phyloP scores from a whole-genome alignment of 2,888 invertebrate species.

The Plebejus argus region DNA sequence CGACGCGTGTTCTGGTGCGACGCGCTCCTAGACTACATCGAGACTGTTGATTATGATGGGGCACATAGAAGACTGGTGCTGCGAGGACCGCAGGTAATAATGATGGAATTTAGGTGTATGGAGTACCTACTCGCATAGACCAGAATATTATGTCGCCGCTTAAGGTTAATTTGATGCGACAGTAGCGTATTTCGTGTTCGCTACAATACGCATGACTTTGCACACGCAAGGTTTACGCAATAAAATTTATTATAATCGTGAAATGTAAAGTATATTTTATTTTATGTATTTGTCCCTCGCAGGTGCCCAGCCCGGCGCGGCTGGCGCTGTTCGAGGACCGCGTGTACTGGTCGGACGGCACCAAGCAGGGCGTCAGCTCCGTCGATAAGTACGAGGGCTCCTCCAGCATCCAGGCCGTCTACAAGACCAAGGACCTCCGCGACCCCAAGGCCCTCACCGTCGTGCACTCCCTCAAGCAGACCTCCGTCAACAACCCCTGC shows the following conservation, averaged over 20 bases:
- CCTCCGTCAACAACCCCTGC: constrained; percentile 89
- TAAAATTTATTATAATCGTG: too few relatives aligned
- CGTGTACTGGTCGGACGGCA: constrained; percentile 95
- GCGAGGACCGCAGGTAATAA: constrained; percentile 82
- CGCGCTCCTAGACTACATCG: constrained; percentile 95
- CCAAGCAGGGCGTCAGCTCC: constrained; percentile 93
- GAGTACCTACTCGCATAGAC: too few relatives aligned
- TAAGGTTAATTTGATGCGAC: too few relatives aligned
- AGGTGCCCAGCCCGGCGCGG: constrained; percentile 92
- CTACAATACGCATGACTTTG: too few relatives aligned
- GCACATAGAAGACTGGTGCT: constrained; percentile 89
- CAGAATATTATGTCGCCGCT: too few relatives aligned
- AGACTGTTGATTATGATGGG: constrained; percentile 96
- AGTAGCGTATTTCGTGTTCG: too few relatives aligned
- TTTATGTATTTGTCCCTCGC: not conserved
- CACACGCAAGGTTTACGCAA: too few relatives aligned
- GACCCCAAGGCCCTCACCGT: constrained; percentile 93
- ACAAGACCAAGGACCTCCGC: constrained; percentile 88
- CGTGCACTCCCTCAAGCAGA: constrained; percentile 89
- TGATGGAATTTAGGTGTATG: not conserved
- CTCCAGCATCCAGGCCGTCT: constrained; percentile 88
- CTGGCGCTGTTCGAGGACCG: constrained; percentile 92
- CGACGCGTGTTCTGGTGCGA: constrained; percentile 98
- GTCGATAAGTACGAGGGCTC: constrained; percentile 92
- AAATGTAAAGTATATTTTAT: too few relatives aligned